Evolutionary conservation across 2,113 vertebrate genomes (phyloP), one percentile per base, ranked within the genome.

Genomic region (Spea bombifrons): DNA sequence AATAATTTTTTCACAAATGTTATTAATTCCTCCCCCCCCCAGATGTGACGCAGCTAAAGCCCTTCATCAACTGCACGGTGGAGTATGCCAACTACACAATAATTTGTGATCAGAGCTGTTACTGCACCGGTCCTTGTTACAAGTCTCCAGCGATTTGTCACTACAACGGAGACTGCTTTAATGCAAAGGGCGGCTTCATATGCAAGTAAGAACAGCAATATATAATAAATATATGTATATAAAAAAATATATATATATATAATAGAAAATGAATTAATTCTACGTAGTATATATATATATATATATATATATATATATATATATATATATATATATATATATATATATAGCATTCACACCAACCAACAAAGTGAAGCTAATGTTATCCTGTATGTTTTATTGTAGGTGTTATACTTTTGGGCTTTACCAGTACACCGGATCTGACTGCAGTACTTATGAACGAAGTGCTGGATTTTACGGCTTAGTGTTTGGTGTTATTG

Each of bases 401-500:
- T 69, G 2, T 64, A 93, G 91, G 5, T 92, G 90, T 78, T 81
- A 76, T 15, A 17, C 70, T 9, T 84, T 75, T n/a, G 59, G 65
- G 17, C 81, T 89, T 55, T 44, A 85, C 63, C 81, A 86, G 73
- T 91, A 81, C 83, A 48, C 83, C 8, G 92, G 92, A 17, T 12
- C 8, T 5, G 87, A 74, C 8, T 92, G 91, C 81, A 83, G 92
- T 3, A 53, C 84, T 4, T 89, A 74, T 73, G 80, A 64, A 10
- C 48, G 83, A 68, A 83, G 81, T 16, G 75, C 84, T 46, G 90
- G 84, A 65, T 92, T 92, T 83, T 92, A 91, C 59, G 89, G 82
- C 8, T 86, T 86, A 3, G 72, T 91, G 10, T 92, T 93, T 64
- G 90, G 90, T 12, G 83, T 91, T 47, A 64, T 92, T 53, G 82